Evolutionary conservation across 35 echinoderm and acorn worm species (phyloP), one percentile per base, ranked within the genome.

Genomic region (Eucidaris tribuloides): DNA sequence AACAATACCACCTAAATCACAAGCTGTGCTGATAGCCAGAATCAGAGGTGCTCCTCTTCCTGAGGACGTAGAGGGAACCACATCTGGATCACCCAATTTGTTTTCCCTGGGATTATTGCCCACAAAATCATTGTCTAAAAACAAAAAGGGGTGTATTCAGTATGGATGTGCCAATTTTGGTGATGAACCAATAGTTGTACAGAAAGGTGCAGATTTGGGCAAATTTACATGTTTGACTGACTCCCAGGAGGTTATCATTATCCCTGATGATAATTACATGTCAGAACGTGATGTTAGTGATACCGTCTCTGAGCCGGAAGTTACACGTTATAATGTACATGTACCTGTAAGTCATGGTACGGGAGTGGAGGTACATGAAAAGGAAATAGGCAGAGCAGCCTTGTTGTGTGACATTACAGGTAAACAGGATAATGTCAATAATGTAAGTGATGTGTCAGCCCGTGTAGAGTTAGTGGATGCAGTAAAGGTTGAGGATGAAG

Each of bases 61-160:
- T 36, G 62, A 71, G 28, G 14, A 71, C 14, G 52, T 84, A 49
- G 42, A 48, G 7, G 59, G 82, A 45, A 42, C 55, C 29, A 84
- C 82, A 19, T 84, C 82, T 7, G 82, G 62, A 65, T 84, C 82
- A 49, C 82, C 82, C 36, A 68, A 84, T 49, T 71, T 84, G 37
- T 66, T 50, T 45, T 63, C 60, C 15, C 71, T 84, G 36, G 82
- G 82, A 24, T 33, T 71, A 5, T 22, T 71, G 20, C 34, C 82
- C 20, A 68, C 62, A 66, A 84, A 71, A 48, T 42, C 82, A 48
- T 31, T 84, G 42, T 84, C 82, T 22, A 58, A 24, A 25, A 83
- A 83, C 58, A 62, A 65, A 41, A 39, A 83, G 7, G 60, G 36
- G 24, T 7, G 18, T 7, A 43, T 83, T 3, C 80, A 83, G 39